Evolutionary conservation across 2,113 vertebrate genomes (phyloP).

Genomic region (Heliornis fulica): DNA sequence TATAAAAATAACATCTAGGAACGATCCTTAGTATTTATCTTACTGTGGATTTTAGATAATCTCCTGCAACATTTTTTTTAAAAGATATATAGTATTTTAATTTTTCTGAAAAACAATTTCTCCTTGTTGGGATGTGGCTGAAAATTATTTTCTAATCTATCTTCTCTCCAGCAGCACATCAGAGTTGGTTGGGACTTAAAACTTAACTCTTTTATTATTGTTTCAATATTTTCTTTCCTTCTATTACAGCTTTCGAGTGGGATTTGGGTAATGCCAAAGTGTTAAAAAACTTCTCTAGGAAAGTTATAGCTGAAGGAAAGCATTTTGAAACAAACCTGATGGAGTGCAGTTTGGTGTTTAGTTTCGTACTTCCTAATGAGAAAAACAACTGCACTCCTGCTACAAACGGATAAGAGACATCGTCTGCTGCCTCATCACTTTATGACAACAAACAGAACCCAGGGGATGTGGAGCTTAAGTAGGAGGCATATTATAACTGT

Average conservation of each 20-base stretch:
- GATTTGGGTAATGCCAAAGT: not conserved
- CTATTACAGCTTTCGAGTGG: not conserved
- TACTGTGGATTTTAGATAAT: not conserved
- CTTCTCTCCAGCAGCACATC: not conserved
- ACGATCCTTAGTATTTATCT: not conserved
- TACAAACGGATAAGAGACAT: not conserved
- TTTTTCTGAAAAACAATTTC: not conserved
- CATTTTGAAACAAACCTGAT: not conserved
- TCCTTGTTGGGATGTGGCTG: not conserved
- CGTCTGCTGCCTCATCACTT: not conserved
- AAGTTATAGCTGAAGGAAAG: not conserved
- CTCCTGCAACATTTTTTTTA: not conserved
- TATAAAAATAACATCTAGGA: not conserved
- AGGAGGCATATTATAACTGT: not conserved
- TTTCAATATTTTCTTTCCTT: not conserved
- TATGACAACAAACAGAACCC: not conserved
- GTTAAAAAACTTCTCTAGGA: not conserved
- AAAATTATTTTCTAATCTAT: not conserved
- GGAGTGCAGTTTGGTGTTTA: not conserved
- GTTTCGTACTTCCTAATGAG: not conserved
- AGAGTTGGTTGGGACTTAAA: not conserved
- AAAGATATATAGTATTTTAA: not conserved
- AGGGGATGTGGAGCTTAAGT: not conserved
- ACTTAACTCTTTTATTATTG: not conserved
- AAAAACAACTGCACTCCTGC: not conserved